A percentile compares a stretch with the other conserved stretches of the same genome.
These are phyloP conservation scores for Chrysotoxum bicinctum DNA, from an alignment of 2,888 invertebrate genomes.

Conservation along the genomic window DNA sequence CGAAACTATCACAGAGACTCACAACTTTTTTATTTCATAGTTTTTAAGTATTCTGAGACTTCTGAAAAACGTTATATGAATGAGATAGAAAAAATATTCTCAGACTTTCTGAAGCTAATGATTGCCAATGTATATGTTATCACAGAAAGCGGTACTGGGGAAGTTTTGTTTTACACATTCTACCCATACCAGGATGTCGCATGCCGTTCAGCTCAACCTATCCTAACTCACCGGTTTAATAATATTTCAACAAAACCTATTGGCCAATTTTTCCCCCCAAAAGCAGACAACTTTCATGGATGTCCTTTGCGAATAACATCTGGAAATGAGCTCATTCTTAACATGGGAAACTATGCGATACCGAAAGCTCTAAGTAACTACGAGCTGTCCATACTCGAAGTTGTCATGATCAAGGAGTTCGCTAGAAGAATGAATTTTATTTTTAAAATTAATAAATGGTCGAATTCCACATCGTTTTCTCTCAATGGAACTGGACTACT, in stretches of 20 bases:
- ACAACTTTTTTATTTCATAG: background rate
- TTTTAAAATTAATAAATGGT: background rate
- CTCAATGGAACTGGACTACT: no score
- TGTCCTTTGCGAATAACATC: background rate
- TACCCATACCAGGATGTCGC: background rate
- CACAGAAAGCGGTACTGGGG: background rate
- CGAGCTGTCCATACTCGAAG: background rate
- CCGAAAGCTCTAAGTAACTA: background rate
- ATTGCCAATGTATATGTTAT: background rate
- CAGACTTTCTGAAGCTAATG: background rate
- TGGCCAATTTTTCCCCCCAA: background rate
- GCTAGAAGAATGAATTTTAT: background rate
- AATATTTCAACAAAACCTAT: background rate
- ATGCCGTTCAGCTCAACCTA: background rate
- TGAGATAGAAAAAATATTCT: background rate
- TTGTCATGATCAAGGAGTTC: background rate
- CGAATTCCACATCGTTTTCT: no score
- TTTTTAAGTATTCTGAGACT: background rate
- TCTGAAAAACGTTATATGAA: background rate
- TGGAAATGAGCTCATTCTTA: background rate
- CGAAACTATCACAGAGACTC: background rate
- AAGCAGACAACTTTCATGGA: background rate
- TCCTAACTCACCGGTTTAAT: background rate
- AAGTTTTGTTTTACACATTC: background rate
- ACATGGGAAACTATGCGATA: no score